These are phyloP conservation scores for Schizotus pectinicornis DNA, from an alignment of 2,888 invertebrate genomes.

Conservation along the genomic window DNA sequence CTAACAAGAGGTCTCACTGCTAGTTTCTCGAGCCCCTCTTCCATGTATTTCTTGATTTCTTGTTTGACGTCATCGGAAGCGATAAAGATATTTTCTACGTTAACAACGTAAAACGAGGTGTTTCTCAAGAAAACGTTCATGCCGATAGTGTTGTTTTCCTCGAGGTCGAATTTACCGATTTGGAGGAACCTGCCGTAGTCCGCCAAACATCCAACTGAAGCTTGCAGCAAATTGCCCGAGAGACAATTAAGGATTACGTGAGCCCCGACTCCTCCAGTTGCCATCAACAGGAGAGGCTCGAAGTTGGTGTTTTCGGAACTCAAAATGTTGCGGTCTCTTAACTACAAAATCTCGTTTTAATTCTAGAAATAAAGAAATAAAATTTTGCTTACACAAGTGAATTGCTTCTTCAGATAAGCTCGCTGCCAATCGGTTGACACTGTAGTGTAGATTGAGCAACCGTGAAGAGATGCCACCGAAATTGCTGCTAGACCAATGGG, in stretches of 20 bases:
- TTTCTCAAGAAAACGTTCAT: constrained; percentile 79
- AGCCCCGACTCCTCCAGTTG: constrained; percentile 87
- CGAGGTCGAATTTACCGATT: constrained; percentile 83
- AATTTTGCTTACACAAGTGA: constrained; percentile 46
- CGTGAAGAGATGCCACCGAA: constrained; percentile 64
- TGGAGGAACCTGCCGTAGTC: constrained; percentile 76
- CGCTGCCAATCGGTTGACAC: constrained; percentile 61
- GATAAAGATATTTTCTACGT: constrained; percentile 72
- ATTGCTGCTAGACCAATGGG: constrained; percentile 78
- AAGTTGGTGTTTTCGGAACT: constrained; percentile 70
- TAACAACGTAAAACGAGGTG: constrained; percentile 78
- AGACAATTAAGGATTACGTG: constrained; percentile 90
- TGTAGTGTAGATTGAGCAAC: constrained; percentile 68
- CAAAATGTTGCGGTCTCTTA: constrained; percentile 50
- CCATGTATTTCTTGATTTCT: constrained; percentile 63
- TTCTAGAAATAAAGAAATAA: not conserved
- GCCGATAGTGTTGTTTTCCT: constrained; percentile 70
- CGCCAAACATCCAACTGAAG: constrained; percentile 68
- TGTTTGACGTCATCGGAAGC: constrained; percentile 62
- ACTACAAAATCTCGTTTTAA: constrained; percentile 36
- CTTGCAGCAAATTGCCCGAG: constrained; percentile 85
- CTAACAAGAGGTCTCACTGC: constrained; percentile 72
- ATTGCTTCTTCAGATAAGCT: constrained; percentile 49
- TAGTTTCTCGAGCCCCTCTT: constrained; percentile 68
- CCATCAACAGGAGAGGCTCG: constrained; percentile 79